These are phyloP conservation scores for Eristalis tenax DNA, from an alignment of 2,888 invertebrate genomes.

Conservation along the genomic window DNA sequence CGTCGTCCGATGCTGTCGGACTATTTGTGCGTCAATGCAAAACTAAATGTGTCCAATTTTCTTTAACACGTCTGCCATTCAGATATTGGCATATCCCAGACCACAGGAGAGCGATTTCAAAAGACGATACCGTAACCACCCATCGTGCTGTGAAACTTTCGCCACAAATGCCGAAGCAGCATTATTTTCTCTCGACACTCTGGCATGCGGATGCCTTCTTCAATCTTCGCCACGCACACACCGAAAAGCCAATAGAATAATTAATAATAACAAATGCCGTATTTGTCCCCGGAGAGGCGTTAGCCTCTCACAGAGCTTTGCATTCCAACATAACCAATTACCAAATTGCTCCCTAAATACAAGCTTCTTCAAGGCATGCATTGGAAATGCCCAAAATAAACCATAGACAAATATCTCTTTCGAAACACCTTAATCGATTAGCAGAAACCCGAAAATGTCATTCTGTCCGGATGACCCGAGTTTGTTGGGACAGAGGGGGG, in stretches of 20 bases:
- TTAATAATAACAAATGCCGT: constrained; percentile 27
- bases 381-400: constrained; percentile 28
- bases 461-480: constrained; percentile 5
- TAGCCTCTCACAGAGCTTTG: constrained; percentile 7
- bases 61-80: background rate
- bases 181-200: background rate
- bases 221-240: background rate
- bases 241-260: constrained; percentile 11
- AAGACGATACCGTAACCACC: background rate
- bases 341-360: constrained; percentile 50
- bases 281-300: background rate
- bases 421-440: constrained; percentile 56
- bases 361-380: constrained; percentile 23
- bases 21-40: background rate
- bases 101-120: background rate
- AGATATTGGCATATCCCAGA: background rate
- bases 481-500: too few species aligned
- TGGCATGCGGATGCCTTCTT: background rate
- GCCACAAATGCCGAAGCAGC: constrained; percentile 1
- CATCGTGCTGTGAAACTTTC: background rate
- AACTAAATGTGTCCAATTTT: background rate
- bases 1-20: background rate
- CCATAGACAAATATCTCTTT: constrained; percentile 52
- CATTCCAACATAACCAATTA: constrained; percentile 44
- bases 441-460: constrained; percentile 50